Percentiles rank a stretch among this genome's conserved stretches.
phyloP scores from a whole-genome alignment of 35 echinoderm and acorn worm species.

The Stichopus chloronotus region DNA sequence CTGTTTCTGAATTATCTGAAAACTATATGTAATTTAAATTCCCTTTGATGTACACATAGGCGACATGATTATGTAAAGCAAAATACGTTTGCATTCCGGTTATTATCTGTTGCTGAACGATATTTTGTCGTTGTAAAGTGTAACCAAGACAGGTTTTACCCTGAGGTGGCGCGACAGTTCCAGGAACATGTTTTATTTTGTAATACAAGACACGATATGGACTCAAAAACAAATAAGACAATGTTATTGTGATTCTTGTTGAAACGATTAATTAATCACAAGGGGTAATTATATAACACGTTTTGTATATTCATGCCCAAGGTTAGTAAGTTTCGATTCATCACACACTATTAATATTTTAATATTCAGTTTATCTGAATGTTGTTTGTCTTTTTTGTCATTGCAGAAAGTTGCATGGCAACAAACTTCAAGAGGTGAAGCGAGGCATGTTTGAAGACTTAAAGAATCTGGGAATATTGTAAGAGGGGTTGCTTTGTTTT shows the following conservation, averaged over 20 bases:
- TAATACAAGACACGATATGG: background rate
- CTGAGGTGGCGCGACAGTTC: background rate
- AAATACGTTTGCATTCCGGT: too few relatives aligned
- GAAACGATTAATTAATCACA: too few relatives aligned
- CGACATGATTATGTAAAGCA: too few relatives aligned
- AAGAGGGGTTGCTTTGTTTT: constrained; percentile 26
- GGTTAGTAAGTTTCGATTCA: background rate
- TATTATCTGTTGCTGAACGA: too few relatives aligned
- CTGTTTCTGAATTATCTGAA: too few relatives aligned
- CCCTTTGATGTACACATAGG: too few relatives aligned
- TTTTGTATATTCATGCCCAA: background rate
- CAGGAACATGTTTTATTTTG: background rate
- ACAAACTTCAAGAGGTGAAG: constrained; percentile 19
- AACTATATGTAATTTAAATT: too few relatives aligned
- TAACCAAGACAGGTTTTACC: too few relatives aligned
- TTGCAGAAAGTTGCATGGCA: constrained; percentile 29
- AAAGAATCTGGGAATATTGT: constrained; percentile 54
- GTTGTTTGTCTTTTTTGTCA: background rate
- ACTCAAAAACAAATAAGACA: too few relatives aligned
- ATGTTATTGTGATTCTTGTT: too few relatives aligned
- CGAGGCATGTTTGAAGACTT: constrained; percentile 32
- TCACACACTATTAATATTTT: background rate
- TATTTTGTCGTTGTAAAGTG: too few relatives aligned
- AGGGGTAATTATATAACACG: too few relatives aligned
- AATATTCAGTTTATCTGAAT: background rate